Percentiles rank a stretch among this genome's conserved stretches.
These are phyloP conservation scores for Etia nguti DNA, from an alignment of 2,113 vertebrate genomes.

Conservation along the genomic window DNA sequence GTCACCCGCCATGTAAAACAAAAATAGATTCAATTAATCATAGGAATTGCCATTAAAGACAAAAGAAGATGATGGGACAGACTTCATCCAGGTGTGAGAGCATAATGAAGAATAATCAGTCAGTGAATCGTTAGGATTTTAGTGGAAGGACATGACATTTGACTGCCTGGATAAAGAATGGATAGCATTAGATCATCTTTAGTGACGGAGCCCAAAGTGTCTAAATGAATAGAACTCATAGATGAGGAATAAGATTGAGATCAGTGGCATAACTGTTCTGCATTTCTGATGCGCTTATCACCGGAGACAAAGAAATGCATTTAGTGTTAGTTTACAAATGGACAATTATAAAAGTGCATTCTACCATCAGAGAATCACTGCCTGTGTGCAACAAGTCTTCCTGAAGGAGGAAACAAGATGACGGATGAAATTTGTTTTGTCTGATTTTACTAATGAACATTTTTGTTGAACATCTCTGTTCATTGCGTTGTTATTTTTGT, in stretches of 20 bases:
- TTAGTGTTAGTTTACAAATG: neutral
- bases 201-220: neutral
- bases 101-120: constrained; percentile 64
- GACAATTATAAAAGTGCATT: neutral
- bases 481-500: neutral
- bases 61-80: constrained; percentile 40
- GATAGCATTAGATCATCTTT: neutral
- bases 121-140: constrained; percentile 36
- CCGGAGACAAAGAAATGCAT: neutral
- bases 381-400: neutral
- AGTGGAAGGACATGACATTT: constrained; percentile 33
- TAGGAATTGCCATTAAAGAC: constrained; percentile 55
- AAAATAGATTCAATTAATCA: constrained; percentile 74
- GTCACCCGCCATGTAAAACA: constrained; percentile 66
- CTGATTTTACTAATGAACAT: neutral
- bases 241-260: neutral
- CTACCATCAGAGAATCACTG: neutral
- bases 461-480: neutral
- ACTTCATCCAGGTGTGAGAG: constrained; percentile 24
- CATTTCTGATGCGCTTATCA: neutral
- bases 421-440: neutral
- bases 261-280: neutral
- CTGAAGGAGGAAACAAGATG: neutral
- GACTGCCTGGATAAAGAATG: constrained; percentile 16
- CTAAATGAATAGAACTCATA: neutral